Base-by-base conservation (phyloP, 2,113 vertebrate genomes). In the Brachirus orientalis region DNA sequence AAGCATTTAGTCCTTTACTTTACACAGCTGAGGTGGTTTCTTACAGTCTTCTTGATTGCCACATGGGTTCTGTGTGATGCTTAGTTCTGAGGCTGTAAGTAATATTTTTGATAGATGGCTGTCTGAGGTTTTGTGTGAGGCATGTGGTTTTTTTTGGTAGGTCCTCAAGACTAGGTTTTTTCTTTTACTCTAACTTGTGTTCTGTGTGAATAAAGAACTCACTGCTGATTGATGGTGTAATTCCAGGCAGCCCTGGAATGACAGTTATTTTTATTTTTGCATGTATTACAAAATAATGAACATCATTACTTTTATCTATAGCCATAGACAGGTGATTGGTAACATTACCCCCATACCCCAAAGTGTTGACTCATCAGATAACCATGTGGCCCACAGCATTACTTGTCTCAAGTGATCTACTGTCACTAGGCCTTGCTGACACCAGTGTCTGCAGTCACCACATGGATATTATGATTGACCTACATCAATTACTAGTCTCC, bases 391-490 rank as follows among this genome's bases (percentile, higher is more conserved):
- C n/a, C 59, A 53, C 53, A 38, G 46, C 72, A 79, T 80, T 79
- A 68, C 63, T 64, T 51, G 82, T 86, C 84, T 80, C 69, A 60
- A 72, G 75, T 89, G 85, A 90, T 89, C 67, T 79, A 88, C 66
- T 60, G 69, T 69, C 74, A 61, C 68, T n/a, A 55, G 72, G 63
- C 52, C 60, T 52, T 72, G 82, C 83, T 88, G 86, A 86, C 86
- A 84, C 74, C 47, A 73, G 63, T 63, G 75, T 67, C 57, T 84
- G 69, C 80, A 71, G 59, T 72, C 76, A 47, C 79, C 51, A 46
- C 18, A 38, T 22, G 14, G 80, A 82, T 82, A 86, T 86, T 86
- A 80, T 83, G 84, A 86, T 80, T 85, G 88, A 88, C 85, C 88
- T 66, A 57, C 69, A 75, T 74, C 83, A 83, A 83, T 84, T 88